phyloP scores from a whole-genome alignment of 2,797 vertebrate genomes.

The Pseudomugil tenellus region DNA sequence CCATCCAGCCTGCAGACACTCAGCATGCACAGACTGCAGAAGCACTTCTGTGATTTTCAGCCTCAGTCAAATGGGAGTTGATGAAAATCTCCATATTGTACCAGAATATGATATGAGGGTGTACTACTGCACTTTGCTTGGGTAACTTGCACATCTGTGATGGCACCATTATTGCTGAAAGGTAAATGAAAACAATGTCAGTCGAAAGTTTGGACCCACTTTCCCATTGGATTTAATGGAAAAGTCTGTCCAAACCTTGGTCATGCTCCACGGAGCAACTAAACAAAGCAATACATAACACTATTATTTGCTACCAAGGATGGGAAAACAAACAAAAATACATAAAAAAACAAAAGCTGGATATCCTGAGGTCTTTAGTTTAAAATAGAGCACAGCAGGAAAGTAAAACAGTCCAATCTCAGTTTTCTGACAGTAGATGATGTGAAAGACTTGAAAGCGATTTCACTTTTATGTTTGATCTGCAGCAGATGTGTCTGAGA shows the following conservation, averaged over 20 bases:
- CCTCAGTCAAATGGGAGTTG: constrained; percentile 8
- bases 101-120: neutral
- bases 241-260: no score
- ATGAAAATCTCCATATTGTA: neutral
- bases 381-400: neutral
- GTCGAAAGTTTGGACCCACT: no score
- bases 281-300: neutral
- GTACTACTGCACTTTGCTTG: no score
- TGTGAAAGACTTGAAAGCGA: neutral
- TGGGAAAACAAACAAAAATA: neutral
- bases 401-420: neutral
- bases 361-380: neutral
- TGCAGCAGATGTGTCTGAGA: constrained; percentile 6
- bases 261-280: neutral
- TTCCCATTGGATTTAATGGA: no score
- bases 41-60: constrained; percentile 6
- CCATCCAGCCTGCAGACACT: constrained; percentile 21
- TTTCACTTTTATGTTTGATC: constrained; percentile 6
- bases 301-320: neutral
- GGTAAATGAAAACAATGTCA: no score
- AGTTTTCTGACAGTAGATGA: constrained; percentile 2
- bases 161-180: no score
- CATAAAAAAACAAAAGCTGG: neutral
- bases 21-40: constrained; percentile 18
- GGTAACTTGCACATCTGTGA: no score